Percentiles rank a stretch among this genome's conserved stretches.
Conservation (phyloP, 1,140 invertebrate species). For the Brachionus koreanus region DNA sequence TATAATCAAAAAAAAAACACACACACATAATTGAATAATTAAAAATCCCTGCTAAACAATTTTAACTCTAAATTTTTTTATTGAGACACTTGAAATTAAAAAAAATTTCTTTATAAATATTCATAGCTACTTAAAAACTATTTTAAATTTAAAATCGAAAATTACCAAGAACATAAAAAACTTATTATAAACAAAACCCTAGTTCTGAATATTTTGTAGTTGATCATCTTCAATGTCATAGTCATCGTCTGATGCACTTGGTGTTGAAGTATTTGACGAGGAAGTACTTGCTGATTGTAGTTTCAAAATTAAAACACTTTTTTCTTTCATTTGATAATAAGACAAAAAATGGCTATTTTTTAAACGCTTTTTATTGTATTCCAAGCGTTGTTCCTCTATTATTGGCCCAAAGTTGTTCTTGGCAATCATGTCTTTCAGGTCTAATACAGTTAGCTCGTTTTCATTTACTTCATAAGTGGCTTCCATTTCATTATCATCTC, state of each 20-base stretch:
- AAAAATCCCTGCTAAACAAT: background rate
- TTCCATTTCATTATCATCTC: constrained; percentile 37
- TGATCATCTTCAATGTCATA: background rate
- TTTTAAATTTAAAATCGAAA: background rate
- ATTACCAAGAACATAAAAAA: background rate
- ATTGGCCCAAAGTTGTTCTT: constrained; percentile 27
- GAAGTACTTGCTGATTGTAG: constrained; percentile 33
- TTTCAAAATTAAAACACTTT: constrained; percentile 25
- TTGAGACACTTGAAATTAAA: background rate
- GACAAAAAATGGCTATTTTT: constrained; percentile 36
- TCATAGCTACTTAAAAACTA: background rate
- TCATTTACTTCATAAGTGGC: constrained; percentile 16
- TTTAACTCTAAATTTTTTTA: background rate
- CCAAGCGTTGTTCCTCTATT: constrained; percentile 26
- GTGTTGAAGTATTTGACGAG: background rate
- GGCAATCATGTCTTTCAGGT: constrained; percentile 9
- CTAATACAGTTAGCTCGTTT: background rate
- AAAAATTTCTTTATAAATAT: too few relatives aligned
- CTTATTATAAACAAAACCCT: background rate
- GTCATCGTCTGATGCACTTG: constrained; percentile 18
- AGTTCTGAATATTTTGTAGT: background rate
- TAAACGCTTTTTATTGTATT: constrained; percentile 24
- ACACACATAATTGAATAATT: background rate
- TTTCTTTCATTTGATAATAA: constrained; percentile 29
- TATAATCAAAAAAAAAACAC: background rate